Base-by-base conservation (phyloP, 2,888 invertebrate species). In the Thymelicus sylvestris region DNA sequence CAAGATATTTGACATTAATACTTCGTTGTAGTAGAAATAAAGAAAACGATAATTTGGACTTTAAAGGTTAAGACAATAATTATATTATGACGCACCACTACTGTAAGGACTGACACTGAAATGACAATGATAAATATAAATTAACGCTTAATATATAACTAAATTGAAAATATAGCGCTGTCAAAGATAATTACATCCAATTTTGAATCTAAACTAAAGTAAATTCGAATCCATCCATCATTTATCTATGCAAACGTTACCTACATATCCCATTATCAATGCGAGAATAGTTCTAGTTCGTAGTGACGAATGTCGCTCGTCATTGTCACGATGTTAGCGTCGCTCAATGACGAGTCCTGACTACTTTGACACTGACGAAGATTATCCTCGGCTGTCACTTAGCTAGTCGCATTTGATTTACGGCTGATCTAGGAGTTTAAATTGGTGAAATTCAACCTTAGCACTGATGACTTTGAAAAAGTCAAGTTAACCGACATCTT, bases 351-450 rank as follows among this genome's bases (percentile, higher is more conserved):
- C 39, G 55, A 24, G 41, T 3, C 13, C 12, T 55, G 65, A 31
- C 31, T 31, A 31, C 31, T 31, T 31, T 31, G 31, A 41, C 65
- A 66, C 7, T 66, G 55, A 66, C 41, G 65, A 55, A 55, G 55
- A 66, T 66, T 57, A 44, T 19, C 50, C 19, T 52, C 50, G 19
- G 7, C 6, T 52, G 50, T 52, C 50, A 52, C n/a, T 52, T 52
- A 52, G 50, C 50, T 6, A 15, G 12, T 10, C 50, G 50, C 50
- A 52, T 52, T 19, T 52, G 50, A 52, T 52, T 52, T 52, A 52
- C 50, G 50, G 8, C 19, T 52, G 0, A 19, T 52, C 15, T 8
- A 52, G 50, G 19, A 31, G 39, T 19, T 52, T 39, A 12, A 44
- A 55, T 3, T n/a, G 1, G 31, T 12, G 10, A 44, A 44, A 44